Conservation (phyloP, 2,888 invertebrate species). For the Escarpia spicata region DNA sequence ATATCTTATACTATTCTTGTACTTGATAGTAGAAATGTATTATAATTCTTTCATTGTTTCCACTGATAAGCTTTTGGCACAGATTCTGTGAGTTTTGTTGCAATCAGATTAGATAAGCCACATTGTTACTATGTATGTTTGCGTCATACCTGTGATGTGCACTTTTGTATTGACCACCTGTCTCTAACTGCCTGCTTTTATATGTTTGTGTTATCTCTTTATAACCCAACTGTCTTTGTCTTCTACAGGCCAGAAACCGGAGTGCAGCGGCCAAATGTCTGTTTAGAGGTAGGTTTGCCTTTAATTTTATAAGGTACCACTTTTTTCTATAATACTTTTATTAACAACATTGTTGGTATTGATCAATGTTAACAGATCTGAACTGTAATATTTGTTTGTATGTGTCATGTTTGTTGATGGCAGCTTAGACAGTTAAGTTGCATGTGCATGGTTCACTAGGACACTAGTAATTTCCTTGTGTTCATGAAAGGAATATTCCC, state of each 20-base stretch:
- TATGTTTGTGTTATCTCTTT: background rate
- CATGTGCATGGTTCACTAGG: no score
- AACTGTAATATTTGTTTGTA: background rate
- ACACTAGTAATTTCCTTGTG: background rate
- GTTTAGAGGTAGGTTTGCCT: slow-evolving; percentile 23
- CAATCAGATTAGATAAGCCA: background rate
- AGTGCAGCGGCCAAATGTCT: slow-evolving; percentile 25
- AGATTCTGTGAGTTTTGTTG: background rate
- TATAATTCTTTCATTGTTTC: background rate
- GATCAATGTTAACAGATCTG: background rate
- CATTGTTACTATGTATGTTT: background rate
- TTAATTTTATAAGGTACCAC: background rate
- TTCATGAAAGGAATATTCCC: no score
- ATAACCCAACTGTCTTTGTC: background rate
- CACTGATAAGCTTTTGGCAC: background rate
- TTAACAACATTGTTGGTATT: background rate
- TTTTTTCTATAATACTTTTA: background rate
- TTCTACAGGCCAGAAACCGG: slow-evolving; percentile 19
- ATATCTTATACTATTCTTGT: no score
- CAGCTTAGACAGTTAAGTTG: background rate
- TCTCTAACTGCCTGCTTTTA: background rate
- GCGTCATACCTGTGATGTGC: background rate
- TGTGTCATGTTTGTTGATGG: background rate
- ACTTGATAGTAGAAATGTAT: background rate
- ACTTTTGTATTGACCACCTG: background rate